A percentile compares a stretch with the other conserved stretches of the same genome.
Conservation (phyloP, 2,888 invertebrate genomes). For the Cerastoderma edule region DNA sequence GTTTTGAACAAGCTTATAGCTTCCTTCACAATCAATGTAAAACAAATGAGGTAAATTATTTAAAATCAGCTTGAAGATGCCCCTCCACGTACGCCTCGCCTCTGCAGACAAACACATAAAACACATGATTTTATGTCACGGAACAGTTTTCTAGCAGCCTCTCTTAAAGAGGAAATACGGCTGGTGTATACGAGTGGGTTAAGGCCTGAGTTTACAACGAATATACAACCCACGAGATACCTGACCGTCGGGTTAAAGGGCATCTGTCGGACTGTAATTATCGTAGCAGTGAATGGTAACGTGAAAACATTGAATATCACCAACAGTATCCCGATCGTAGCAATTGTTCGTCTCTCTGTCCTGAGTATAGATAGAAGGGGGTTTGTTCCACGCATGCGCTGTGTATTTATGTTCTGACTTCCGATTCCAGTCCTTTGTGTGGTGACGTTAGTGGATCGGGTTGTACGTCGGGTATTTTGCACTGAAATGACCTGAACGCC, state of each 20-base stretch:
- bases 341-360: background rate
- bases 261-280: background rate
- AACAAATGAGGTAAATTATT: too few relatives aligned
- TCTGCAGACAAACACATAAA: too few relatives aligned
- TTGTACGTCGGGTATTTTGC: background rate
- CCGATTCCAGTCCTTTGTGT: background rate
- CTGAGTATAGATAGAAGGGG: background rate
- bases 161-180: background rate
- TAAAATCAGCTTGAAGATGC: too few relatives aligned
- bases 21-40: too few relatives aligned
- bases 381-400: background rate
- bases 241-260: background rate
- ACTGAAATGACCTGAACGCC: background rate
- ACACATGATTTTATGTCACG: too few relatives aligned
- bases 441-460: background rate
- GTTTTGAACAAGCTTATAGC: too few relatives aligned
- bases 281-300: background rate
- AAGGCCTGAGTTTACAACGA: slow-evolving; percentile 1
- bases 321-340: background rate
- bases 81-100: too few relatives aligned
- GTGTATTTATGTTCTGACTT: background rate
- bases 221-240: background rate
- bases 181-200: slow-evolving; percentile 11
- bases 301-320: slow-evolving; percentile 2
- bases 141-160: background rate